Base-by-base conservation (phyloP, 2,888 invertebrate genomes). In the Incurvaria masculella region DNA sequence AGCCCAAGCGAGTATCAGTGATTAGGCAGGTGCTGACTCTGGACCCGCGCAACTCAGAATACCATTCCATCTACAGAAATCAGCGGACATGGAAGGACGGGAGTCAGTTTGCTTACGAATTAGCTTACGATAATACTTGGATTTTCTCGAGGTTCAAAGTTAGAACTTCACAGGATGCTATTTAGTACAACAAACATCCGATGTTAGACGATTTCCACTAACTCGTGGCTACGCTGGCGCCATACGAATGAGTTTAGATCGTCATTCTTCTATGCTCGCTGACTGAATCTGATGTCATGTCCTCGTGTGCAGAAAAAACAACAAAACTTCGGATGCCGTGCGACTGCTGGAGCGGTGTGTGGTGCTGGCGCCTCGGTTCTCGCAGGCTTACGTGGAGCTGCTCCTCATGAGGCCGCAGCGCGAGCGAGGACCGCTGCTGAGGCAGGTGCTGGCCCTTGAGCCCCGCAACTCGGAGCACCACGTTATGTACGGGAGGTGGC, bases 401-500 rank as follows among this genome's bases (percentile, higher is more conserved):
- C 80, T 86, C 2, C 78, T 83, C 50, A 63, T 89, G 45, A 80
- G 74, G 18, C 63, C 67, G 0, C 83, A 83, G 45, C 65, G 72
- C 2, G 79, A 80, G 42, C 81, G 83, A 44, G 81, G 82, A 11
- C 65, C 68, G 42, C 69, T 87, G 16, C 64, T 88, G 44, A 79
- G 81, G 54, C 82, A 81, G 61, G 81, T 88, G 19, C 73, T 86
- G n/a, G 74, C 81, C 27, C 66, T 89, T 46, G 87, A 88, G 57
- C 85, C 87, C 0, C 69, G 66, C 46, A 86, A 86, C 62, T 85
- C 88, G 58, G 86, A 88, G 58, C 85, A 88, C 59, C 81, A 84
- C 27, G 79, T 87, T 40, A 80, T 88, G 53, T 88, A 88, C 60
- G 89, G 87, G 26, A 82, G 85, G 54, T 90, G 89, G 85, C 78